Evolutionary conservation across 1,140 invertebrate species (phyloP).

Genomic region (Thereuonema tuberculata): DNA sequence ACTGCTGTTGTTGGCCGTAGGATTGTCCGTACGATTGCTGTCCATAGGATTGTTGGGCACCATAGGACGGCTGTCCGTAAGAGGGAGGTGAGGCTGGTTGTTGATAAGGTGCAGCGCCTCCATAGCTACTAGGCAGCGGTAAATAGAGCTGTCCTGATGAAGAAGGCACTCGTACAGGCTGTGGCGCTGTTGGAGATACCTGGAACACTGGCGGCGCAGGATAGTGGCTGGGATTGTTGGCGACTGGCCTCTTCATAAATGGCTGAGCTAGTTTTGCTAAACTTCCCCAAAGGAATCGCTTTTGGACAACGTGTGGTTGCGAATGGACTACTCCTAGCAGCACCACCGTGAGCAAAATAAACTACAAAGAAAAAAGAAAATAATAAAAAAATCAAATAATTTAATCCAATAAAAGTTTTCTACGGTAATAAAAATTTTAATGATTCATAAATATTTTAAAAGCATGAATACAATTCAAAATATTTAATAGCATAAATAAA

Average conservation of each 20-base stretch:
- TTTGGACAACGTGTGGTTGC: background rate
- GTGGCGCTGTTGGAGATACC: background rate
- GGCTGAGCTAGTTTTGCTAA: background rate
- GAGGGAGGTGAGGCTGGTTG: background rate
- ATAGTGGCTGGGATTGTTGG: background rate
- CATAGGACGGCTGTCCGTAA: background rate
- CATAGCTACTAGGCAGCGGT: background rate
- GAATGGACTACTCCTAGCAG: background rate
- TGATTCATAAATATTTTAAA: background rate
- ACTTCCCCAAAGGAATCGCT: background rate
- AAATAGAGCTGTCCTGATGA: constrained; percentile 2
- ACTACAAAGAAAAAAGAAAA: background rate
- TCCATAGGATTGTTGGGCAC: background rate
- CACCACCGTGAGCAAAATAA: background rate
- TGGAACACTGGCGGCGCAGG: constrained; percentile 6
- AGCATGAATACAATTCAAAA: too few species aligned
- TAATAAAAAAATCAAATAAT: background rate
- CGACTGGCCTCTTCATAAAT: background rate
- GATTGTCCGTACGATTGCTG: background rate
- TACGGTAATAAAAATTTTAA: background rate
- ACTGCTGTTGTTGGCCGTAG: background rate
- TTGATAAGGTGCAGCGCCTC: background rate
- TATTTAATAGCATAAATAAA: too few species aligned
- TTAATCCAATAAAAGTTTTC: background rate
- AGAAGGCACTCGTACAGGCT: constrained; percentile 2